Evolutionary conservation across 2,888 invertebrate species (phyloP), one percentile per base, ranked within the genome.

Genomic region (Tillus elongatus): DNA sequence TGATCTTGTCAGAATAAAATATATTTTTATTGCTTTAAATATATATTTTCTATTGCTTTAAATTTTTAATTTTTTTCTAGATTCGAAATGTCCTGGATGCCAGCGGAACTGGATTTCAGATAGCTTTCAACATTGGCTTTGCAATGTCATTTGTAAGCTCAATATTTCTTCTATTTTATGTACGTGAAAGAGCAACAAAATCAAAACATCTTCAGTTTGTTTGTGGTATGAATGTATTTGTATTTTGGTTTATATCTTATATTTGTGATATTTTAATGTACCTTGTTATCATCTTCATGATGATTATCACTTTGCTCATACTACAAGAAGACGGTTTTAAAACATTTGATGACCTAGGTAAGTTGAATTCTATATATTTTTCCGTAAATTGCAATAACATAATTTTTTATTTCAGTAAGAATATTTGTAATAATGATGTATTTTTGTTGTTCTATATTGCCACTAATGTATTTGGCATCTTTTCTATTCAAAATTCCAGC

Each of bases 151-250:
- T 88, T 52, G 76, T 77, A 2, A 72, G 76, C 15, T 71, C 75
- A 2, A 75, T 77, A 19, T 80, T 72, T 51, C 64, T 79, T 15
- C 67, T 80, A 56, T 77, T 78, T 27, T 56, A 69, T 42, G 55
- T 80, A 32, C 68, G 79, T 63, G 88, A 88, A 57, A 70, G 80
- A 10, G 64, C 74, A 2, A 72, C 70, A 24, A 76, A 81, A 32
- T 73, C 82, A 0, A 81, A 83, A 51, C 71, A 82, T 33, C 63
- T 85, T 15, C 84, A 85, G 54, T 73, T 77, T 45, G 79, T 84
- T 1, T 78, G 82, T 2, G 85, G 86, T 0, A 71, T 80, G 1
- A 72, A 74, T 40, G 73, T 79, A 1, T 58, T 67, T 1, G 72
- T 77, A 4, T 77, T 79, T 64, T 89, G 88, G 88, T 51, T 71